Conservation (phyloP, 92 coral and sea anemone species). For the Bergia puertoricense region DNA sequence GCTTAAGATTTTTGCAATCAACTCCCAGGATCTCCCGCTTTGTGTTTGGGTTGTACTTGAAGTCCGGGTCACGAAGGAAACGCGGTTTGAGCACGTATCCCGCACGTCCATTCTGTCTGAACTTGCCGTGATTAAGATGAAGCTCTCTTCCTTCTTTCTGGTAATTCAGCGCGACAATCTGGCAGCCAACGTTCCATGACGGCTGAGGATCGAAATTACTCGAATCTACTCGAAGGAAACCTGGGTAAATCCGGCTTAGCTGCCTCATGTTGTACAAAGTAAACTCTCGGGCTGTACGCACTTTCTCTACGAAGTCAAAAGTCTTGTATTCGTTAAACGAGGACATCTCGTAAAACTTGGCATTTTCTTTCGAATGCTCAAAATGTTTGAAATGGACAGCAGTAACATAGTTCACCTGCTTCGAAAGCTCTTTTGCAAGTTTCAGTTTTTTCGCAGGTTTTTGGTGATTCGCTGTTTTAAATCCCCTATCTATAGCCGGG, state of each 20-base stretch:
- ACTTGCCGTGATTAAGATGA: slow-evolving; percentile 70
- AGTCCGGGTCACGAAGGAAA: slow-evolving; percentile 50
- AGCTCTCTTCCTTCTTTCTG: slow-evolving; percentile 60
- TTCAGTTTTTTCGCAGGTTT: slow-evolving; percentile 45
- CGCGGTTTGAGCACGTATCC: slow-evolving; percentile 74
- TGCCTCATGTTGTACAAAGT: slow-evolving; percentile 64
- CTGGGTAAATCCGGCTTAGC: slow-evolving; percentile 72
- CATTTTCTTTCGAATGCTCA: slow-evolving; percentile 47
- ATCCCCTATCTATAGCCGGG: neutral
- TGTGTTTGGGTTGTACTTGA: slow-evolving; percentile 43
- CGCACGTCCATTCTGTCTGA: slow-evolving; percentile 78
- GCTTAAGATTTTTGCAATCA: slow-evolving; percentile 38
- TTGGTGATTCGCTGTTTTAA: slow-evolving; percentile 10
- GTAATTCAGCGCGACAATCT: slow-evolving; percentile 79
- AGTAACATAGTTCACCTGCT: slow-evolving; percentile 60
- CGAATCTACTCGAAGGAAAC: slow-evolving; percentile 64
- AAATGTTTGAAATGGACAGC: slow-evolving; percentile 63
- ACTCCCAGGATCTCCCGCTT: slow-evolving; percentile 28
- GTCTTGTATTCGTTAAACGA: slow-evolving; percentile 69
- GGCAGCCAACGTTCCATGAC: slow-evolving; percentile 82
- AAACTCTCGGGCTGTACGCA: slow-evolving; percentile 45
- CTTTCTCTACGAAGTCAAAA: slow-evolving; percentile 44
- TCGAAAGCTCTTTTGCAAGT: slow-evolving; percentile 71
- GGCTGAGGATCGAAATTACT: slow-evolving; percentile 70
- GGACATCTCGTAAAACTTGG: slow-evolving; percentile 62